Evolutionary conservation across 53 echinoderm and acorn worm species (phyloP).

Genomic region (Paelopatides confundens): DNA sequence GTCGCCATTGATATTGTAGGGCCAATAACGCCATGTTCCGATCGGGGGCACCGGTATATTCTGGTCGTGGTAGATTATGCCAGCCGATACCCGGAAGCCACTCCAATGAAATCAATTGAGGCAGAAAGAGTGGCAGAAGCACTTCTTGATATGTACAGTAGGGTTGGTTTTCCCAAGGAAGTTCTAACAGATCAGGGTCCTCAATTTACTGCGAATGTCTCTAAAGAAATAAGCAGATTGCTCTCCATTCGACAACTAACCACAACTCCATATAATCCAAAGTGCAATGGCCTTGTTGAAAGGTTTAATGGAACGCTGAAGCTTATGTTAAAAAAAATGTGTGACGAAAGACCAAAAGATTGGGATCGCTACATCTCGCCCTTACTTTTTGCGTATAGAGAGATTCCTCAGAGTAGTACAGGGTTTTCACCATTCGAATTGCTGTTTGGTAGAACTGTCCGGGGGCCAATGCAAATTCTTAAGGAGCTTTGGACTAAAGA

Average conservation of each 20-base stretch:
- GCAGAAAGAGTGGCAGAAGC: constrained; percentile 55
- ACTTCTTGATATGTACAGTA: constrained; percentile 25
- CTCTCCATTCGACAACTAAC: constrained; percentile 13
- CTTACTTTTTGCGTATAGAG: not conserved
- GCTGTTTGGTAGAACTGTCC: not conserved
- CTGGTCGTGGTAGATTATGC: constrained; percentile 48
- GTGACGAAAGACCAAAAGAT: not conserved
- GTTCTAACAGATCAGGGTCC: constrained; percentile 53
- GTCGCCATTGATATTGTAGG: not conserved
- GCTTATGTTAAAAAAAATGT: not conserved
- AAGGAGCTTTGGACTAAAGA: not conserved
- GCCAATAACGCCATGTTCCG: constrained; percentile 44
- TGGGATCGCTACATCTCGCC: not conserved
- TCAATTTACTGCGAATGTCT: constrained; percentile 51
- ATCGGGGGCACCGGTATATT: constrained; percentile 29
- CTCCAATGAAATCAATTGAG: constrained; percentile 23
- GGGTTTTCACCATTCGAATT: not conserved
- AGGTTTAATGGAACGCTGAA: not conserved
- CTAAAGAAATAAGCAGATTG: constrained; percentile 50
- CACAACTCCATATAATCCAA: not conserved
- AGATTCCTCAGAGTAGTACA: not conserved
- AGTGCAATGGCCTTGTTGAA: not conserved
- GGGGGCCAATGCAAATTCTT: not conserved
- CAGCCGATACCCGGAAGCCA: constrained; percentile 11
- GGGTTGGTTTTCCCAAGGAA: constrained; percentile 53